These are phyloP conservation scores for Emmelina monodactyla DNA, from an alignment of 2,888 invertebrate species.

Conservation along the genomic window DNA sequence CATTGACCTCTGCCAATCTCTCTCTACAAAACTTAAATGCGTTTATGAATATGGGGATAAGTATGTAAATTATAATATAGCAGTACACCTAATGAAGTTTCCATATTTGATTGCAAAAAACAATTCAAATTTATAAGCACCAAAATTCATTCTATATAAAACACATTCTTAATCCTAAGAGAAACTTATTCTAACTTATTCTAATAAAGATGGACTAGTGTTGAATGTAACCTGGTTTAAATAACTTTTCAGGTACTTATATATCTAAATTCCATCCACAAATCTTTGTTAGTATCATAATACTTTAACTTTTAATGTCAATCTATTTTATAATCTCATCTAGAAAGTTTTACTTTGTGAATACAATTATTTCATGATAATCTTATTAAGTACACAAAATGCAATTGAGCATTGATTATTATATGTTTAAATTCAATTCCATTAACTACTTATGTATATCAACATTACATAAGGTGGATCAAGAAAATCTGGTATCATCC, in stretches of 20 bases:
- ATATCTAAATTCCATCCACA: constrained; percentile 6
- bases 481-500: no score
- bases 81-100: no score
- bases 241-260: constrained; percentile 4
- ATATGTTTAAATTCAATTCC: no score
- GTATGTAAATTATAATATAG: no score
- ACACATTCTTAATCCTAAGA: constrained; percentile 2
- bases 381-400: constrained; percentile 26
- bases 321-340: neutral
- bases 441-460: no score
- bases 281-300: constrained; percentile 1
- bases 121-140: no score
- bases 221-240: constrained; percentile 33
- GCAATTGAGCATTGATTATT: constrained; percentile 37
- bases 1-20: no score
- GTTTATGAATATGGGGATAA: no score
- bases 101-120: no score
- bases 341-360: constrained; percentile 11
- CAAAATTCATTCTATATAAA: no score
- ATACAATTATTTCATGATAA: constrained; percentile 2
- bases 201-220: constrained; percentile 47
- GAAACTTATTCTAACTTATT: constrained; percentile 18
- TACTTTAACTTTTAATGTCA: neutral
- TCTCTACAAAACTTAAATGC: no score
- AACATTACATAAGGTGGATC: no score